phyloP scores from a whole-genome alignment of 2,797 vertebrate species.

The Gorsachius magnificus region DNA sequence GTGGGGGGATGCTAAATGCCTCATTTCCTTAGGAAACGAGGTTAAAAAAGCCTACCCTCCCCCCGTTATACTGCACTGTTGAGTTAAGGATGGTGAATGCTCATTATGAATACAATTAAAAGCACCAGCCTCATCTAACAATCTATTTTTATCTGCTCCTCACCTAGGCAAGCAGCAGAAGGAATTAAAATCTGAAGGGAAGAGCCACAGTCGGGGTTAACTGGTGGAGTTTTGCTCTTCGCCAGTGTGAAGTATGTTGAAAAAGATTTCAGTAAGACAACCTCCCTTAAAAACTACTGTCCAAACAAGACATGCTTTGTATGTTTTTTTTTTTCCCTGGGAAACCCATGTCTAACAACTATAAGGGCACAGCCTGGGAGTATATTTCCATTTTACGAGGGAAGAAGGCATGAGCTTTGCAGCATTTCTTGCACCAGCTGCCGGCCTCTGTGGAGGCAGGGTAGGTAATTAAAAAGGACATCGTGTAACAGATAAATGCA shows the following conservation, averaged over 20 bases:
- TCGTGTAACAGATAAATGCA: constrained; percentile 43
- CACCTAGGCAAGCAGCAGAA: constrained; percentile 32
- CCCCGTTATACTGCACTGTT: not conserved
- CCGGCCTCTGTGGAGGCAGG: not conserved
- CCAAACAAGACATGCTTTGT: not conserved
- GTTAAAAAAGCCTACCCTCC: constrained; percentile 31
- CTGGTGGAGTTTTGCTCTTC: not conserved
- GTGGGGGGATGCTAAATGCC: not conserved
- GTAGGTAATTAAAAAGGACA: constrained; percentile 58
- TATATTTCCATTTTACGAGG: not conserved
- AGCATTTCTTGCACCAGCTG: constrained; percentile 7
- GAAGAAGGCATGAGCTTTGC: not conserved
- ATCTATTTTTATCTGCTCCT: constrained; percentile 48
- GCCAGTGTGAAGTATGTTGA: accelerated
- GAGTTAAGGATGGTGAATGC: constrained; percentile 28
- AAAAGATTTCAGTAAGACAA: not conserved
- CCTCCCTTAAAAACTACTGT: not conserved
- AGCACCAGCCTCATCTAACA: constrained; percentile 40
- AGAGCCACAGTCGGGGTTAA: not conserved
- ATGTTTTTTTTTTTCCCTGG: not conserved
- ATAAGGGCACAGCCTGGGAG: not conserved
- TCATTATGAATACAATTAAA: constrained; percentile 58
- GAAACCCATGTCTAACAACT: not conserved
- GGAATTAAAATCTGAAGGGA: constrained; percentile 1
- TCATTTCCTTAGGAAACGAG: constrained; percentile 54